phyloP scores from a whole-genome alignment of 2,797 vertebrate species.

The Thaleichthys pacificus region DNA sequence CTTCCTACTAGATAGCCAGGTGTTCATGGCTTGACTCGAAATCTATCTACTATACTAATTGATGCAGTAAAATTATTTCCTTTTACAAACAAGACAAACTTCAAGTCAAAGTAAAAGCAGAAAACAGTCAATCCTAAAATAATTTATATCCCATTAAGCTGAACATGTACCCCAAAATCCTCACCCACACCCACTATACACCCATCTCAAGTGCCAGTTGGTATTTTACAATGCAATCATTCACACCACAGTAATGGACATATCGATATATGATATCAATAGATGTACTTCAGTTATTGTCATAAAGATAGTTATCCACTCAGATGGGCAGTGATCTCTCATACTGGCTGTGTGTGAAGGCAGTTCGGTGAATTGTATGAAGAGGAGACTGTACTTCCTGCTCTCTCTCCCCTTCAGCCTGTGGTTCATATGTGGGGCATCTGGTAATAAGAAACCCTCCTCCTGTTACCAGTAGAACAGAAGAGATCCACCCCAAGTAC shows the following conservation, averaged over 20 bases:
- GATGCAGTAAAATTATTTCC: too few species aligned
- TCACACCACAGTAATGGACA: too few species aligned
- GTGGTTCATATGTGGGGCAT: constrained; percentile 62
- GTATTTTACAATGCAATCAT: too few species aligned
- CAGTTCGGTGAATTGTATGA: constrained; percentile 64
- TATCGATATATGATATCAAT: too few species aligned
- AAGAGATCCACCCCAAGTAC: constrained; percentile 87
- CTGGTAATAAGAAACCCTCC: constrained; percentile 82
- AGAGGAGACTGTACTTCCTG: constrained; percentile 59
- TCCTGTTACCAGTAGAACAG: constrained; percentile 74
- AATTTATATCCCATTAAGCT: constrained; percentile 10
- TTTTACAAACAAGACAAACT: too few species aligned
- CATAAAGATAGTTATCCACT: constrained; percentile 10
- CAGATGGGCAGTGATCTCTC: constrained; percentile 45
- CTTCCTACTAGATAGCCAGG: too few species aligned
- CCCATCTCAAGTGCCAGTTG: background rate
- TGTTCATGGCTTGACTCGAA: too few species aligned
- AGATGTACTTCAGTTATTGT: too few species aligned
- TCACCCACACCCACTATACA: constrained; percentile 7
- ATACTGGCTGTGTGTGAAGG: constrained; percentile 67
- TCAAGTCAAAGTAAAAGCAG: too few species aligned
- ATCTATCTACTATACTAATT: too few species aligned
- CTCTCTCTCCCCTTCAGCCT: constrained; percentile 14
- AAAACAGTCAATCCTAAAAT: too few species aligned
- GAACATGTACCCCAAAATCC: constrained; percentile 1